Evolutionary conservation across 2,797 vertebrate genomes (phyloP), one percentile per base, ranked within the genome.

Genomic region (Chaetodon trifasciatus): DNA sequence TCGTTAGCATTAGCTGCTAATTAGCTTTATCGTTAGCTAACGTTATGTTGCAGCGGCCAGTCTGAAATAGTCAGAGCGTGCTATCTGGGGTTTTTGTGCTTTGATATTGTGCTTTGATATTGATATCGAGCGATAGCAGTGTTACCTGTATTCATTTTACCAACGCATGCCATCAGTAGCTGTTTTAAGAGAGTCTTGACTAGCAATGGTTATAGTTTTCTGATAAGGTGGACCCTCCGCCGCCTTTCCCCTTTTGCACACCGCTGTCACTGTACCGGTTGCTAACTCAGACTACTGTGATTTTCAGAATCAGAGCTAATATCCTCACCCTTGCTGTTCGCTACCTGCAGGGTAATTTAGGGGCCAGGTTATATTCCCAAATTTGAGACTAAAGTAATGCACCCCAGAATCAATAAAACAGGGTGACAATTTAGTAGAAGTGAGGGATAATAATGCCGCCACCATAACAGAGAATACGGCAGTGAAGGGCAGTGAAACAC

Each of bases 1-100:
- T 75, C 70, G 77, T 68, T 90, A 90, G 82, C 86, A 52, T 84
- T 86, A 84, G 85, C 84, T 23, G 66, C 75, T 42, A 65, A 39
- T 61, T 86, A 83, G 81, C 84, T 64, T 69, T 5, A 6, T 24
- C 12, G 16, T 50, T 63, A 70, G 81, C 76, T 62, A 28, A 53
- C 46, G 73, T 39, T 78, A 32, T 55, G 32, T 8, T 82, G 52
- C 52, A 76, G 52, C 17, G 74, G 75, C 39, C 47, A 50, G 40
- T 49, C 9, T 44, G 16, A 44, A 61, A 42, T 57, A 21, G 19
- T 50, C 11, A 44, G 11, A 28, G 5, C 8, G 42, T 17, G 17
- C 4, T 13, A 15, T 69, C 24, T 66, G 16, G 35, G 35, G 8
- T 1, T 32, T 28, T 37, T 42, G n/a, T n/a, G n/a, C n/a, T n/a